Conservation (phyloP, 2,113 vertebrate species). For the Anthoscopus minutus region DNA sequence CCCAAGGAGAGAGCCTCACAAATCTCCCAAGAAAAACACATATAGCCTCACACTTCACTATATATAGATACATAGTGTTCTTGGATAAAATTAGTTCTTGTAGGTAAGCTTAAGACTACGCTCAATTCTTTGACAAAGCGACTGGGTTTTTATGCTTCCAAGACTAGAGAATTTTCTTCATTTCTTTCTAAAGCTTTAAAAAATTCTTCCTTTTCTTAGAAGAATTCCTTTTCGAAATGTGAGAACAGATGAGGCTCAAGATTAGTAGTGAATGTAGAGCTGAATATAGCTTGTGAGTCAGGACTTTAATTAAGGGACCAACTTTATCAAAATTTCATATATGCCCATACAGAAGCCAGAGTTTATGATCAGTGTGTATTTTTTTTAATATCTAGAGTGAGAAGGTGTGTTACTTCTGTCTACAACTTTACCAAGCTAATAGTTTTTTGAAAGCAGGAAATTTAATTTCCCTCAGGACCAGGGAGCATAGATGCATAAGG, state of each 20-base stretch:
- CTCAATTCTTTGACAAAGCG: neutral
- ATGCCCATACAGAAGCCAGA: neutral
- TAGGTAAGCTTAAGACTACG: neutral
- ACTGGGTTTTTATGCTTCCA: neutral
- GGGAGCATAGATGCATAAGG: neutral
- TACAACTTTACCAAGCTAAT: neutral
- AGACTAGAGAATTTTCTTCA: neutral
- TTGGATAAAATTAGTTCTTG: neutral
- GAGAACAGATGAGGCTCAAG: neutral
- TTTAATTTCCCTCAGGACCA: neutral
- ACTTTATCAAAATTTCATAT: neutral
- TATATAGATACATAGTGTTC: rapidly evolving
- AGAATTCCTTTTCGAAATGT: rapidly evolving
- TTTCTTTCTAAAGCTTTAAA: neutral
- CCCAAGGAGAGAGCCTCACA: neutral
- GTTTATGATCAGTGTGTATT: neutral
- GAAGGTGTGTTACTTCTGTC: neutral
- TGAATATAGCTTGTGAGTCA: neutral
- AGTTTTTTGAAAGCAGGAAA: neutral
- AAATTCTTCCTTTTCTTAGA: neutral
- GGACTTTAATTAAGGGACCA: neutral
- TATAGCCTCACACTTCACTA: neutral
- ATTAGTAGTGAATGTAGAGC: neutral
- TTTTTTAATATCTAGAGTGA: neutral
- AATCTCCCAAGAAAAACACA: neutral